A percentile compares a stretch with the other conserved stretches of the same genome.
Evolutionary conservation across 2,113 vertebrate species (phyloP).

Genomic region (Eulemur rufifrons): DNA sequence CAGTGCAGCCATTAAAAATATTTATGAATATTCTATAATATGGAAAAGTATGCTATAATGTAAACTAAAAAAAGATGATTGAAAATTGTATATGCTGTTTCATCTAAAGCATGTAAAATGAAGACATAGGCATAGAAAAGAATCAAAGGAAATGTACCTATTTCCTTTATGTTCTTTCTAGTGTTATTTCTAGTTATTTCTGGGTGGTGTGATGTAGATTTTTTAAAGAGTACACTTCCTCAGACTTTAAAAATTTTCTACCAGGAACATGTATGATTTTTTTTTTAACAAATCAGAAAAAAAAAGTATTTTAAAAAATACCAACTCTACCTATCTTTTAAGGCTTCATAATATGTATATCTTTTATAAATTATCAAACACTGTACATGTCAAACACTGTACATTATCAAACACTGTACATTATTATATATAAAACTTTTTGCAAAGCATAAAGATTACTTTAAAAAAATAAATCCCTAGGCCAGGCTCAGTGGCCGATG

Average conservation of each 20-base stretch:
- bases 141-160: not conserved
- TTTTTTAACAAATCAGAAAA: not conserved
- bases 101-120: not conserved
- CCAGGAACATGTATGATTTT: not conserved
- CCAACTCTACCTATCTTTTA: not conserved
- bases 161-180: not conserved
- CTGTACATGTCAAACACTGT: not conserved
- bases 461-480: not conserved
- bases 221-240: not conserved
- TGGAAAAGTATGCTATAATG: not conserved
- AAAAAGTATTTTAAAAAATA: not conserved
- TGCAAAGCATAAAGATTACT: not conserved
- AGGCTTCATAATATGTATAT: not conserved
- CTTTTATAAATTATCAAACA: not conserved
- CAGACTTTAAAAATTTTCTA: slow-evolving; percentile 27
- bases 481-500: no score
- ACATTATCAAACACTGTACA: not conserved
- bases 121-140: not conserved
- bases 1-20: not conserved
- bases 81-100: not conserved
- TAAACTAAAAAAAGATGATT: not conserved
- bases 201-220: not conserved
- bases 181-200: not conserved
- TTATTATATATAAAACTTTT: not conserved
- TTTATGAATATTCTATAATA: not conserved